Percentiles rank a stretch among this genome's conserved stretches.
Evolutionary conservation across 2,888 invertebrate genomes (phyloP).

Genomic region (Metalampra italica): DNA sequence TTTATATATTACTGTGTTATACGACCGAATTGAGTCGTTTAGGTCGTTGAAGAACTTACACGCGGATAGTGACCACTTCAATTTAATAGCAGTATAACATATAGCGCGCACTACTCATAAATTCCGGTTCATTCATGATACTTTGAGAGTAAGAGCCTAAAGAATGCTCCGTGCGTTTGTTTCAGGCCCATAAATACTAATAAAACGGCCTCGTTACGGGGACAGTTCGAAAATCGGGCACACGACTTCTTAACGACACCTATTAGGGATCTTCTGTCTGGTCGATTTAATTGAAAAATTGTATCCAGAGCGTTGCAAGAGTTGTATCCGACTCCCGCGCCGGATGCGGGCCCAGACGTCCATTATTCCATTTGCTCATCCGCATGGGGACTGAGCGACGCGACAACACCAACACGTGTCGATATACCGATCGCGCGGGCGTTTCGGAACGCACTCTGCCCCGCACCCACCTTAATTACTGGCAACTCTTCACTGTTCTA

Average conservation of each 20-base stretch:
- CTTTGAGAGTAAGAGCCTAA: slow-evolving; percentile 39
- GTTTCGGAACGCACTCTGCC: slow-evolving; percentile 20
- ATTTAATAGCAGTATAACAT: slow-evolving; percentile 46
- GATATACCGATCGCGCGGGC: slow-evolving; percentile 56
- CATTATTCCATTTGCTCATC: slow-evolving; percentile 78
- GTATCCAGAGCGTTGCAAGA: slow-evolving; percentile 74
- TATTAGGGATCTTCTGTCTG: slow-evolving; percentile 78
- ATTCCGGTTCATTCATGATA: slow-evolving; percentile 70
- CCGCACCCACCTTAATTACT: slow-evolving; percentile 40
- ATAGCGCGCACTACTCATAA: slow-evolving; percentile 66
- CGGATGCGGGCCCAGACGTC: slow-evolving; percentile 78
- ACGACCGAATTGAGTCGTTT: slow-evolving; percentile 42
- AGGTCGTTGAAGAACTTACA: slow-evolving; percentile 13
- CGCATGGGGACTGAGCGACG: slow-evolving; percentile 61
- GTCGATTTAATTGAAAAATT: slow-evolving; percentile 78
- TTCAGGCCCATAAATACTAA: slow-evolving; percentile 74
- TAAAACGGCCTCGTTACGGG: slow-evolving; percentile 74
- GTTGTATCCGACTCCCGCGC: slow-evolving; percentile 72
- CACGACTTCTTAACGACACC: slow-evolving; percentile 78
- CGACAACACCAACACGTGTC: slow-evolving; percentile 55
- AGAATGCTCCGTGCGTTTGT: slow-evolving; percentile 58
- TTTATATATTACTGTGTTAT: slow-evolving; percentile 48
- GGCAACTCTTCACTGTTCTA: slow-evolving; percentile 44
- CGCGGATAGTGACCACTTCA: slow-evolving; percentile 31
- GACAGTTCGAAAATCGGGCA: slow-evolving; percentile 77